Evolutionary conservation across 2,113 vertebrate species (phyloP).

Genomic region (Corythornis cristatus): DNA sequence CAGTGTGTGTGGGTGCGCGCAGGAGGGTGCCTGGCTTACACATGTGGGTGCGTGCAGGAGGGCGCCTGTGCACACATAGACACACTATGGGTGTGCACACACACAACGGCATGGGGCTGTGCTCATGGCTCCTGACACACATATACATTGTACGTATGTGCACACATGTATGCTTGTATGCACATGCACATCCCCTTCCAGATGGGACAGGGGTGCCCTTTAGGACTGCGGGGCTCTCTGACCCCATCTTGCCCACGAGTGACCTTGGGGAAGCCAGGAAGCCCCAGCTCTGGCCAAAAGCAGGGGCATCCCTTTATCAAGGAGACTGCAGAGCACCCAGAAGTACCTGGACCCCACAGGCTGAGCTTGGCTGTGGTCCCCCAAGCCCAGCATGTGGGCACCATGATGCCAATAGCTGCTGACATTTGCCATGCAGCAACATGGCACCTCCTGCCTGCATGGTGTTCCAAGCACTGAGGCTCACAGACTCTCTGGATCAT

Average conservation of each 20-base stretch:
- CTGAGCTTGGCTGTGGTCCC: neutral
- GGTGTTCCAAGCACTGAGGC: accelerated
- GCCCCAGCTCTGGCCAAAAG: neutral
- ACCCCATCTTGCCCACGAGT: accelerated
- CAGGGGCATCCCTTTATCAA: accelerated
- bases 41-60: accelerated
- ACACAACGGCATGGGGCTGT: neutral
- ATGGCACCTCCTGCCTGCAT: neutral
- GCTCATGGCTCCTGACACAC: neutral
- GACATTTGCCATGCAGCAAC: accelerated
- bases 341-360: accelerated
- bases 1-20: accelerated
- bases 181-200: neutral
- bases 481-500: neutral
- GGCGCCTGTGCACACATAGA: accelerated
- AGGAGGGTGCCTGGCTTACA: too few relatives aligned
- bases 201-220: accelerated
- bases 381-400: accelerated
- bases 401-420: neutral
- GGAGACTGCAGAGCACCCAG: neutral
- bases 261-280: accelerated
- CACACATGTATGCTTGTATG: accelerated
- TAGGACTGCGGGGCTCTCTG: accelerated
- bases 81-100: too few relatives aligned
- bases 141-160: accelerated